Percentiles rank a stretch among this genome's conserved stretches.
Evolutionary conservation across 2,888 invertebrate genomes (phyloP).

Genomic region (Gymnosoma rotundatum): DNA sequence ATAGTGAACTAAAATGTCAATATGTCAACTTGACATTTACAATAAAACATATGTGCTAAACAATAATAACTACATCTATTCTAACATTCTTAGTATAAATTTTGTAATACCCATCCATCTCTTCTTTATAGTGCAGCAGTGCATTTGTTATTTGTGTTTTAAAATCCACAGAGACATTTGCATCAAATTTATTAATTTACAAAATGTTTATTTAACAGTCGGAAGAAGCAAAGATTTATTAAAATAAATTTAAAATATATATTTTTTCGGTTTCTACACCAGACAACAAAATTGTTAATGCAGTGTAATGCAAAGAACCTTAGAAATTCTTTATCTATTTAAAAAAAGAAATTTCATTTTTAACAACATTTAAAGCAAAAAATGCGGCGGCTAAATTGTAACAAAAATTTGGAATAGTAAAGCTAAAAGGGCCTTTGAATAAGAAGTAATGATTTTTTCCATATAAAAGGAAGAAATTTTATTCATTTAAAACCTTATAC

Average conservation of each 20-base stretch:
- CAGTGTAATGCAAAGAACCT: too few species aligned
- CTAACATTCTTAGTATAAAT: not conserved
- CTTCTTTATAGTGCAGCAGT: not conserved
- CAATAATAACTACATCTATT: not conserved
- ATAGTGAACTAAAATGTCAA: constrained; percentile 52
- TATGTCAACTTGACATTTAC: constrained; percentile 62
- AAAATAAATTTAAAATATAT: constrained; percentile 27
- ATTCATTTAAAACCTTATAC: too few species aligned
- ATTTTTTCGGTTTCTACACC: constrained; percentile 42
- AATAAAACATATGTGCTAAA: constrained; percentile 46
- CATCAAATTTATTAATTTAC: constrained; percentile 32
- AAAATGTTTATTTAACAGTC: constrained; percentile 39
- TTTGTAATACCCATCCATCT: not conserved
- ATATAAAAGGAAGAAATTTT: too few species aligned
- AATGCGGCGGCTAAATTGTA: too few species aligned
- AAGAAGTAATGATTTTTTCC: too few species aligned
- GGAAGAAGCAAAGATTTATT: constrained; percentile 60
- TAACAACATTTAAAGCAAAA: too few species aligned
- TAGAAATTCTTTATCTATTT: too few species aligned
- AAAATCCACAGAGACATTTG: constrained; percentile 1
- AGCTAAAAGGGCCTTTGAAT: too few species aligned
- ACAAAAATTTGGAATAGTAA: too few species aligned
- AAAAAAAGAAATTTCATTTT: too few species aligned
- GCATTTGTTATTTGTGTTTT: constrained; percentile 15
- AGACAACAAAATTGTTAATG: not conserved